A percentile compares a stretch with the other conserved stretches of the same genome.
Evolutionary conservation across 1,140 invertebrate species (phyloP).

Genomic region (Vanessa tameamea): DNA sequence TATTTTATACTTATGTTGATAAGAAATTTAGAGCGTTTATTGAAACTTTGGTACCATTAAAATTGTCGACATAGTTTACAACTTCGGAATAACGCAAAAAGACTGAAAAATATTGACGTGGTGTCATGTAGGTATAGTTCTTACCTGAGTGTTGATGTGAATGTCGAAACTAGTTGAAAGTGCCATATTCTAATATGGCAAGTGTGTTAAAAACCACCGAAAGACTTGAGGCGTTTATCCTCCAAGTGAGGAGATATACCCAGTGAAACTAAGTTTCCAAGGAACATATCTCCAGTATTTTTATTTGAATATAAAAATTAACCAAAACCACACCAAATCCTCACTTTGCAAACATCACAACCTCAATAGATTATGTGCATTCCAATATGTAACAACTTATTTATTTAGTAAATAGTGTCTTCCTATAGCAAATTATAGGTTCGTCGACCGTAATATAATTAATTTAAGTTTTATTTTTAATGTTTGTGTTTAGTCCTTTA

Average conservation of each 20-base stretch:
- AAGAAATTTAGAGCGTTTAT: constrained; percentile 20
- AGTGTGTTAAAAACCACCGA: constrained; percentile 35
- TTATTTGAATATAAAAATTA: constrained; percentile 49
- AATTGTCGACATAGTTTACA: not conserved
- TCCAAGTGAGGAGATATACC: constrained; percentile 38
- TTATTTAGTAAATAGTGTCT: constrained; percentile 35
- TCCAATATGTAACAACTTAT: constrained; percentile 32
- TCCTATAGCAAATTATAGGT: constrained; percentile 40
- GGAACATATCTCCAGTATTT: constrained; percentile 37
- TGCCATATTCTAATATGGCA: constrained; percentile 18
- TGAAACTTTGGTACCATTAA: not conserved
- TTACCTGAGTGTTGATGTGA: constrained; percentile 10
- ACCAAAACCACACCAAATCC: constrained; percentile 59
- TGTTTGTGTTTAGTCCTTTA: constrained; percentile 1
- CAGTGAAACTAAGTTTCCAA: constrained; percentile 54
- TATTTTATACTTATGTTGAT: constrained; percentile 17
- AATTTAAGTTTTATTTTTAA: constrained; percentile 13
- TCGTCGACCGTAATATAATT: constrained; percentile 12
- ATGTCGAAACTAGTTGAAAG: constrained; percentile 9
- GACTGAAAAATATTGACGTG: constrained; percentile 45
- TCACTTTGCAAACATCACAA: constrained; percentile 28
- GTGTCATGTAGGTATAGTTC: constrained; percentile 27
- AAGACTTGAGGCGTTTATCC: constrained; percentile 44
- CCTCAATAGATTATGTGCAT: constrained; percentile 35
- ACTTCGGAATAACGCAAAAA: constrained; percentile 25